These are phyloP conservation scores for Emesis russula DNA, from an alignment of 2,888 invertebrate species.

Conservation along the genomic window DNA sequence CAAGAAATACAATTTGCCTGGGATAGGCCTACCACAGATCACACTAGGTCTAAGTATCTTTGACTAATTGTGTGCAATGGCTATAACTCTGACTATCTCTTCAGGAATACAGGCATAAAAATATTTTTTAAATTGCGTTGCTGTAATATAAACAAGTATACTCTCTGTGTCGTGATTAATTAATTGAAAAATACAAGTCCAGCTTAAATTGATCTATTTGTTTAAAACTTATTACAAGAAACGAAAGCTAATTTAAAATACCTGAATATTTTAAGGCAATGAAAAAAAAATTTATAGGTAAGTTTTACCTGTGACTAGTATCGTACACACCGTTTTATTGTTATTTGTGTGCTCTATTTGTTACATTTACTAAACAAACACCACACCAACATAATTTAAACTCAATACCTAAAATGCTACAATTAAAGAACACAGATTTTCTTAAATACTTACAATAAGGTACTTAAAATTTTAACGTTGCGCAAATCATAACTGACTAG, in stretches of 20 bases:
- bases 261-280: slow-evolving; percentile 80
- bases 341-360: slow-evolving; percentile 91
- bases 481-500: slow-evolving; percentile 96
- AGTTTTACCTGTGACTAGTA: slow-evolving; percentile 94
- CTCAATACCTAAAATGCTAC: slow-evolving; percentile 94
- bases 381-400: slow-evolving; percentile 95
- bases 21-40: too few relatives aligned
- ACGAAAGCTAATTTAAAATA: slow-evolving; percentile 35
- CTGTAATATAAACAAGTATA: too few relatives aligned
- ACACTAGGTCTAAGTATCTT: too few relatives aligned
- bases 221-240: background rate
- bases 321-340: slow-evolving; percentile 93
- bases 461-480: slow-evolving; percentile 95
- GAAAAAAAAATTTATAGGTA: slow-evolving; percentile 90
- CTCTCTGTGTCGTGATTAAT: too few relatives aligned
- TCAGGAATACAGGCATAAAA: too few relatives aligned
- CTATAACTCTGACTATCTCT: too few relatives aligned
- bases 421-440: slow-evolving; percentile 95
- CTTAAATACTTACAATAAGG: slow-evolving; percentile 93
- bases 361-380: slow-evolving; percentile 94
- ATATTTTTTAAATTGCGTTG: too few relatives aligned
- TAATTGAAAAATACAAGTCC: too few relatives aligned
- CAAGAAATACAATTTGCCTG: too few relatives aligned
- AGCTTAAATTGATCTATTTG: background rate
- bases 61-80: too few relatives aligned